Percentiles rank a stretch among this genome's conserved stretches.
phyloP scores from a whole-genome alignment of 2,888 invertebrate genomes.

The Hirtodrosophila histrioides region DNA sequence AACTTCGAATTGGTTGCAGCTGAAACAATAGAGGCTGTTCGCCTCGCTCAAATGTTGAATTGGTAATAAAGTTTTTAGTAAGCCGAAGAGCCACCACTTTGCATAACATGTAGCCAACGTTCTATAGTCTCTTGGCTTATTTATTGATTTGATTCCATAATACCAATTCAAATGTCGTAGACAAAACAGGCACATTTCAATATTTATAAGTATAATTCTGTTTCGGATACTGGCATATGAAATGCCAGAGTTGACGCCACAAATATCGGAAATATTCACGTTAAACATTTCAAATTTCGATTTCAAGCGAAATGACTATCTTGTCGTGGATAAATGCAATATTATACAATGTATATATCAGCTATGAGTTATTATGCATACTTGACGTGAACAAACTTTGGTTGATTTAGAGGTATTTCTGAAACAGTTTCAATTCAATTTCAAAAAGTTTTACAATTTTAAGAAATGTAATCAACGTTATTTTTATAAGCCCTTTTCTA shows the following conservation, averaged over 20 bases:
- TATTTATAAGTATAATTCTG: conserved; percentile 47
- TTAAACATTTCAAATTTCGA: conserved; percentile 23
- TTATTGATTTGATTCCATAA: conserved; percentile 63
- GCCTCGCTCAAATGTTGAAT: conserved; percentile 27
- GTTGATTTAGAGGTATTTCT: too few species aligned
- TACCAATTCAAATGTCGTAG: conserved; percentile 36
- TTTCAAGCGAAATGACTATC: conserved; percentile 41
- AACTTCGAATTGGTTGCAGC: too few species aligned
- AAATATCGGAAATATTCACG: conserved; percentile 24
- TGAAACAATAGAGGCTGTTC: conserved; percentile 4
- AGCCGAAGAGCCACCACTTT: conserved; percentile 49
- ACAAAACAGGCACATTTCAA: conserved; percentile 39
- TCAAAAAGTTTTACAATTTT: too few species aligned
- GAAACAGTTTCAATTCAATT: too few species aligned
- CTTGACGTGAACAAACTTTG: conserved; percentile 1
- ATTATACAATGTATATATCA: conserved; percentile 13
- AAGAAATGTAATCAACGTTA: too few species aligned
- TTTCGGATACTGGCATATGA: conserved; percentile 32
- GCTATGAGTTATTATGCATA: conserved; percentile 21
- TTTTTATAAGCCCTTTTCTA: too few species aligned
- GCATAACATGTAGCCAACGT: conserved; percentile 67
- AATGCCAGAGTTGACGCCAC: conserved; percentile 73
- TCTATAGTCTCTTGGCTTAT: conserved; percentile 49
- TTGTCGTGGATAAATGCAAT: conserved; percentile 46
- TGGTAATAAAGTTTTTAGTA: conserved; percentile 57